Conservation (phyloP, 1,140 invertebrate species). For the Lamellibrachia luymesi region DNA sequence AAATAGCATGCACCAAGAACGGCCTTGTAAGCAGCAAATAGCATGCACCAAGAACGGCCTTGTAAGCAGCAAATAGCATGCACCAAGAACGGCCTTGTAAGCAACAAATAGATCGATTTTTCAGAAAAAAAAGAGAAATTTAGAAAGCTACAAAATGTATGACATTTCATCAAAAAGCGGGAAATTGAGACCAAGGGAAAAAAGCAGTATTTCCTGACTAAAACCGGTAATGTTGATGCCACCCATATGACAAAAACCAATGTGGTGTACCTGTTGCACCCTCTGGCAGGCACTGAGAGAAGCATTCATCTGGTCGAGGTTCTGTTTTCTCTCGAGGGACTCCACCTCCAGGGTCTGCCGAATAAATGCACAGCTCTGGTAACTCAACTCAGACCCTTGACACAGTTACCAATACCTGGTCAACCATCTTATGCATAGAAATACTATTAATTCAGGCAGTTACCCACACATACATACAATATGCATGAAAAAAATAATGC, state of each 20-base stretch:
- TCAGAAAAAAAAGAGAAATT: no score
- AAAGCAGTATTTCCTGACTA: no score
- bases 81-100: no score
- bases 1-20: no score
- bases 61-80: no score
- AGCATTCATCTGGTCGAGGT: neutral
- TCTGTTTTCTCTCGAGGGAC: neutral
- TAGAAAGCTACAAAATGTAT: no score
- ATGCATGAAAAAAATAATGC: neutral
- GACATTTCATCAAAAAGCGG: no score
- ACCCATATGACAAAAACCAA: neutral
- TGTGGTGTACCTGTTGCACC: neutral
- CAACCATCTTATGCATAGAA: neutral
- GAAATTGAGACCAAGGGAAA: no score
- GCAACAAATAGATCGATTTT: no score
- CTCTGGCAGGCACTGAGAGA: neutral
- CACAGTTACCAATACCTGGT: no score
- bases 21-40: no score
- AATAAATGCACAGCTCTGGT: neutral
- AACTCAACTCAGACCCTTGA: neutral
- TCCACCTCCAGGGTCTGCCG: conserved; percentile 13
- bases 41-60: no score
- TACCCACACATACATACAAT: neutral
- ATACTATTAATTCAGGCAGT: neutral
- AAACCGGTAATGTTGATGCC: neutral